These are phyloP conservation scores for Vimba vimba DNA, from an alignment of 2,113 vertebrate species.

Conservation along the genomic window DNA sequence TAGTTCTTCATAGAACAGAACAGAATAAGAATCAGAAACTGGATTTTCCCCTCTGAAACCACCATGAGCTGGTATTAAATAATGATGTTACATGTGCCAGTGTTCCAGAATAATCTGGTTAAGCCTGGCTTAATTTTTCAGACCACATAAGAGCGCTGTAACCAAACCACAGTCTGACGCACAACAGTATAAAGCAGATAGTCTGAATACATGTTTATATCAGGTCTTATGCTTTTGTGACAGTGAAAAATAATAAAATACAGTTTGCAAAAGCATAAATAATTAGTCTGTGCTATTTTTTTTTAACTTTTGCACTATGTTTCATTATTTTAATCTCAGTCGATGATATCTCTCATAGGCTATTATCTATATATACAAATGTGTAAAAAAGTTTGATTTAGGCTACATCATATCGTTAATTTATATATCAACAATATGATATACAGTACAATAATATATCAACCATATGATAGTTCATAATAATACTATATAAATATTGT, in stretches of 20 bases:
- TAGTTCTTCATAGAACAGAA: not conserved
- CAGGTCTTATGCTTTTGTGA: not conserved
- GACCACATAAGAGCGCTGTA: not conserved
- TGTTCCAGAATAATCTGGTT: conserved; percentile 35
- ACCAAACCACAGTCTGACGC: conserved; percentile 24
- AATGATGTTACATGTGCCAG: conserved; percentile 11
- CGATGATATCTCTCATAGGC: not conserved
- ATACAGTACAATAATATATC: not conserved
- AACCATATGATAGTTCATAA: not conserved
- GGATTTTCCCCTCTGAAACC: conserved; percentile 31
- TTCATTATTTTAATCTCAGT: not conserved
- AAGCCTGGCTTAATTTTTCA: conserved; percentile 18
- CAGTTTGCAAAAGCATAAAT: conserved; percentile 5
- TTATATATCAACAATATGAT: too few relatives aligned
- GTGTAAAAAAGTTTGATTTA: not conserved
- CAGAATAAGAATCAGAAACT: conserved; percentile 9
- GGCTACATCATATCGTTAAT: too few relatives aligned
- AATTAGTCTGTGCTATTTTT: not conserved
- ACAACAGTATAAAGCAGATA: not conserved
- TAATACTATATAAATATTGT: not conserved
- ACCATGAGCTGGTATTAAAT: conserved; percentile 28
- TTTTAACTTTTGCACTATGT: not conserved
- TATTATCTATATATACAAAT: not conserved
- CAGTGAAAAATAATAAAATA: not conserved
- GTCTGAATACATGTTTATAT: not conserved